Percentiles rank a stretch among this genome's conserved stretches.
Evolutionary conservation across 1,140 invertebrate genomes (phyloP).

Genomic region (Globodera rostochiensis): DNA sequence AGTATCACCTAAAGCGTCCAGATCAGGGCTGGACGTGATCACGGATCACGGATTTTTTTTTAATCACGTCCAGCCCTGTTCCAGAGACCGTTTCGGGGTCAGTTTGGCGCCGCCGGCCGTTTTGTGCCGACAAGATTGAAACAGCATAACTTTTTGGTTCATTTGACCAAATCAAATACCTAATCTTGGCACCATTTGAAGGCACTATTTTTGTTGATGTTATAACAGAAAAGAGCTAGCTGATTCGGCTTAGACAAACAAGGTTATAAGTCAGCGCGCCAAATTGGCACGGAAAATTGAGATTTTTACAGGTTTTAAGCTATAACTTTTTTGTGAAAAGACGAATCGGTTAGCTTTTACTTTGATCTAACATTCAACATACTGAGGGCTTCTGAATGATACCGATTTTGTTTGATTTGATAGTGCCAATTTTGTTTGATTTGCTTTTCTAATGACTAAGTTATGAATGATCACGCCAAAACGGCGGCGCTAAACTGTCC

Average conservation of each 20-base stretch:
- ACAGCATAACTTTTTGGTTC: neutral
- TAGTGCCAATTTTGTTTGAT: no score
- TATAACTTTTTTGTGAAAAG: neutral
- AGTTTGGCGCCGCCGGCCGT: no score
- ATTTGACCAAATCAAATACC: neutral
- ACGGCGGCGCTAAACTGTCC: neutral
- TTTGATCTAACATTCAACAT: neutral
- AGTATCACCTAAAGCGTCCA: no score
- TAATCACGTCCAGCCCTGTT: no score
- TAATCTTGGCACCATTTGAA: neutral
- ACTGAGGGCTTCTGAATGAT: neutral
- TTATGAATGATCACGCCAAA: neutral
- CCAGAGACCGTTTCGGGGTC: neutral
- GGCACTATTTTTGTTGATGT: no score
- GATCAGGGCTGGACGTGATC: neutral
- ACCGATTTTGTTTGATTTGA: no score
- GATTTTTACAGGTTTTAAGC: neutral
- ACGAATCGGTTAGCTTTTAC: neutral
- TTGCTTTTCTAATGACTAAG: no score
- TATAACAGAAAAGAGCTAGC: no score
- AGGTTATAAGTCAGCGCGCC: no score
- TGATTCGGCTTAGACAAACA: no score
- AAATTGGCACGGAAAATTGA: no score
- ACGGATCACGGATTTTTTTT: no score
- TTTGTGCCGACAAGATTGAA: neutral